Conservation (phyloP, 2,888 invertebrate genomes). For the Mayetiola destructor region DNA sequence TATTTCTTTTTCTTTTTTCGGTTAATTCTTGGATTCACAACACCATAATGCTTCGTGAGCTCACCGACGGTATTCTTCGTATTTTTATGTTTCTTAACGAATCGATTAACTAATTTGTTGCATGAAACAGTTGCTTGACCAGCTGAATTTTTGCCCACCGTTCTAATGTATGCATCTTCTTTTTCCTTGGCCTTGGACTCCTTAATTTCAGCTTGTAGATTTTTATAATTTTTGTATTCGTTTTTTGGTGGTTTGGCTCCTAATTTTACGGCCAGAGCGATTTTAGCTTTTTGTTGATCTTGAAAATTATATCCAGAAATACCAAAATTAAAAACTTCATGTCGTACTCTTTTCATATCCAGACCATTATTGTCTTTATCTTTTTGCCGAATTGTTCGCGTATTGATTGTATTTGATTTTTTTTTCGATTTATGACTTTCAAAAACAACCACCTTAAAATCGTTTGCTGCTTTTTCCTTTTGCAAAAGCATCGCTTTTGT, state of each 20-base stretch:
- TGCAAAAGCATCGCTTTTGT: conserved; percentile 29
- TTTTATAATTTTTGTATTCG: conserved; percentile 57
- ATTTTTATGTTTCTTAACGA: conserved; percentile 27
- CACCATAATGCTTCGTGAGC: conserved; percentile 31
- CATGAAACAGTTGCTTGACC: conserved; percentile 39
- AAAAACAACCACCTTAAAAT: conserved; percentile 28
- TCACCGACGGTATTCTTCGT: conserved; percentile 31
- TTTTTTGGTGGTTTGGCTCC: conserved; percentile 70
- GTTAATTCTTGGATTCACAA: conserved; percentile 28
- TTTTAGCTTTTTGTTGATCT: conserved; percentile 64
- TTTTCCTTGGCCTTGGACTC: conserved; percentile 38
- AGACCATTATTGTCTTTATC: conserved; percentile 26
- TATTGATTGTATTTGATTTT: neutral
- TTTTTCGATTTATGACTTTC: conserved; percentile 21
- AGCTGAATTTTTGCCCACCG: conserved; percentile 44
- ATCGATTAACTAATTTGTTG: conserved; percentile 18
- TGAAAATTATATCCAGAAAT: conserved; percentile 56
- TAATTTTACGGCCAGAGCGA: conserved; percentile 60
- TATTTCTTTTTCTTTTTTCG: conserved; percentile 19
- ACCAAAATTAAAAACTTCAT: conserved; percentile 74
- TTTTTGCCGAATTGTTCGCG: neutral
- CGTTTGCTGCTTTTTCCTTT: conserved; percentile 20
- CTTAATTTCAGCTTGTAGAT: conserved; percentile 46
- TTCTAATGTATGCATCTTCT: conserved; percentile 38
- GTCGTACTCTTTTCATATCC: conserved; percentile 60